phyloP scores from a whole-genome alignment of 92 coral and sea anemone species.

The Epizoanthus scotinus region DNA sequence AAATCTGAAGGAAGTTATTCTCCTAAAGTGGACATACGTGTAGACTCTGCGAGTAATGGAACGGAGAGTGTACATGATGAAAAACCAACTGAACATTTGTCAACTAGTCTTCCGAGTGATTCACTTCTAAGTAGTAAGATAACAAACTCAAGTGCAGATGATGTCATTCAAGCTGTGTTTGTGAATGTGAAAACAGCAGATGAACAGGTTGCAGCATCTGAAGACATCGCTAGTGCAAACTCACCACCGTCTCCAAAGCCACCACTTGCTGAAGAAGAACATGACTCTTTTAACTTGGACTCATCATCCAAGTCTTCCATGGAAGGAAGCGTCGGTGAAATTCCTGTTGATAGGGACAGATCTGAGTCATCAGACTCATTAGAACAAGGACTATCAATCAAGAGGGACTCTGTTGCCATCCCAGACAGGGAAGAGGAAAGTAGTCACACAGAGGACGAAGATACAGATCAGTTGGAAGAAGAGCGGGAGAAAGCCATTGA shows the following conservation, averaged over 20 bases:
- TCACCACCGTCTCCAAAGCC: conserved; percentile 23
- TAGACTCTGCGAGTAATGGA: conserved; percentile 16
- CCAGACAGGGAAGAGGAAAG: conserved; percentile 29
- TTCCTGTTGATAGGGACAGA: conserved; percentile 36
- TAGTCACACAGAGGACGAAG: conserved; percentile 47
- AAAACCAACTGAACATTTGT: background rate
- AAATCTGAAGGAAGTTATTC: background rate
- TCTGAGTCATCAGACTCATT: conserved; percentile 67
- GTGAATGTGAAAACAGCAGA: background rate
- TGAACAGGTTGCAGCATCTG: background rate
- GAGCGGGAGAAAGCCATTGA: conserved; percentile 78
- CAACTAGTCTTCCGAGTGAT: conserved; percentile 1
- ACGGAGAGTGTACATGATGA: background rate
- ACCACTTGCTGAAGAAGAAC: conserved; percentile 31
- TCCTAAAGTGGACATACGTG: background rate
- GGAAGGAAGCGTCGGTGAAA: conserved; percentile 11
- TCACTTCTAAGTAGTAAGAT: conserved; percentile 38
- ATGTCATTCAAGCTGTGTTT: conserved; percentile 17
- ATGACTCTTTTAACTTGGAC: conserved; percentile 21
- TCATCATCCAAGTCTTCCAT: conserved; percentile 35
- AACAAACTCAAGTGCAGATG: conserved; percentile 1
- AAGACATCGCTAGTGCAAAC: background rate
- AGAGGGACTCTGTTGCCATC: conserved; percentile 62
- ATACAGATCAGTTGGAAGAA: conserved; percentile 50
- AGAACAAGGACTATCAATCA: conserved; percentile 29